Conservation (phyloP, 1,140 invertebrate species). For the Meloidogyne chitwoodi region DNA sequence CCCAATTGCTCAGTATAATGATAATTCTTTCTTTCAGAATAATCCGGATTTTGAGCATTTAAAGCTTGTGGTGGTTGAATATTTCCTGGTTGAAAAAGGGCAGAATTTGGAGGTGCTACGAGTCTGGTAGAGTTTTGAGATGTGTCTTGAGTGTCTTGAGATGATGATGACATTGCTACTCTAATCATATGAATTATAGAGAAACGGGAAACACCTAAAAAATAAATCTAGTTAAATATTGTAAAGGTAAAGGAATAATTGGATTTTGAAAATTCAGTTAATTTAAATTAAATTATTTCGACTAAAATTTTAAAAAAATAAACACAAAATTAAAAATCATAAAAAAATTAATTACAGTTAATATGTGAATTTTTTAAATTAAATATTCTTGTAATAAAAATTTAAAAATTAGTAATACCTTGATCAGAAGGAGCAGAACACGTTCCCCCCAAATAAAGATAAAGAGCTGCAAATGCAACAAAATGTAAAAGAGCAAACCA, state of each 20-base stretch:
- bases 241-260: too few species aligned
- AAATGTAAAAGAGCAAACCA: slow-evolving; percentile 79
- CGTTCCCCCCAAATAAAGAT: slow-evolving; percentile 85
- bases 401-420: slow-evolving; percentile 66
- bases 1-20: slow-evolving; percentile 68
- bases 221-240: slow-evolving; percentile 16
- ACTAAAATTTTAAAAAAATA: too few species aligned
- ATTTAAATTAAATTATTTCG: too few species aligned
- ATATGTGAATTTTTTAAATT: too few species aligned
- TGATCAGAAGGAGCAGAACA: slow-evolving; percentile 85
- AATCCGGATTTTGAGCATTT: slow-evolving; percentile 91
- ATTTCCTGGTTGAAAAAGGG: slow-evolving; percentile 59
- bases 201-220: slow-evolving; percentile 45
- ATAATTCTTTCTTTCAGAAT: slow-evolving; percentile 79
- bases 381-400: too few species aligned
- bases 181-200: slow-evolving; percentile 68
- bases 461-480: slow-evolving; percentile 75
- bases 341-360: too few species aligned
- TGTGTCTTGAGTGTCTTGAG: slow-evolving; percentile 61
- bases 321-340: too few species aligned
- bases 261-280: too few species aligned
- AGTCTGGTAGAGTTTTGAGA: slow-evolving; percentile 74
- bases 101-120: slow-evolving; percentile 66
- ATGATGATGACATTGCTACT: slow-evolving; percentile 28
- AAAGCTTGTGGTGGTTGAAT: slow-evolving; percentile 74